These are phyloP conservation scores for Ciconia maguari DNA, from an alignment of 2,113 vertebrate genomes.

Conservation along the genomic window DNA sequence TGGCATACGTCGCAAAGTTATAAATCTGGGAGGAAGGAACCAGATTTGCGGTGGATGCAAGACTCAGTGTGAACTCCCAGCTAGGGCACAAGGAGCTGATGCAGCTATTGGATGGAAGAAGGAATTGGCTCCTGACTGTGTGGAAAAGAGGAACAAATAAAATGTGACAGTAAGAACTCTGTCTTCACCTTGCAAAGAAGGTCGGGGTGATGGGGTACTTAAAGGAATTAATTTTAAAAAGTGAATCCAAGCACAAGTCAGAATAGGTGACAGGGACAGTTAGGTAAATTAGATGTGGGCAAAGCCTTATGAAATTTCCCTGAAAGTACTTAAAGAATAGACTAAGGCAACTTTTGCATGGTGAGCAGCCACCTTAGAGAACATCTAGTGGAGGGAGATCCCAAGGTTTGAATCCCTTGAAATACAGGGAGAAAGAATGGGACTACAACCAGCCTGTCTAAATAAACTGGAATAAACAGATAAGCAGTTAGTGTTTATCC, in stretches of 20 bases:
- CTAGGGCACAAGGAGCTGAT: neutral
- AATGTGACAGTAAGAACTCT: neutral
- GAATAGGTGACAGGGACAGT: neutral
- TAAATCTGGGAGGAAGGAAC: neutral
- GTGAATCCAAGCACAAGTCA: neutral
- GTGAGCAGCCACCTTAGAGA: neutral
- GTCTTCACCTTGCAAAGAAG: neutral
- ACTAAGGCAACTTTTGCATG: neutral
- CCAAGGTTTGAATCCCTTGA: neutral
- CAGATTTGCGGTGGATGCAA: neutral
- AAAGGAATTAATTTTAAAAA: constrained; percentile 26
- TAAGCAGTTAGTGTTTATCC: neutral
- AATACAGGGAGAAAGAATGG: neutral
- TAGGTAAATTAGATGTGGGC: neutral
- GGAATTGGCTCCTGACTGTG: neutral
- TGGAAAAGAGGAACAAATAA: neutral
- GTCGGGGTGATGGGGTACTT: neutral
- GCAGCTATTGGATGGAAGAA: neutral
- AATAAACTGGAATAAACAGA: neutral
- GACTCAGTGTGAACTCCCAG: neutral
- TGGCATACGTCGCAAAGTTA: neutral
- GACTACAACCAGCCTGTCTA: neutral
- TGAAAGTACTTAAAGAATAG: neutral
- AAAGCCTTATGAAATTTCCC: neutral
- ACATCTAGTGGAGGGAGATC: neutral